These are phyloP conservation scores for Lagodon rhomboides DNA, from an alignment of 2,797 vertebrate species.

Conservation along the genomic window DNA sequence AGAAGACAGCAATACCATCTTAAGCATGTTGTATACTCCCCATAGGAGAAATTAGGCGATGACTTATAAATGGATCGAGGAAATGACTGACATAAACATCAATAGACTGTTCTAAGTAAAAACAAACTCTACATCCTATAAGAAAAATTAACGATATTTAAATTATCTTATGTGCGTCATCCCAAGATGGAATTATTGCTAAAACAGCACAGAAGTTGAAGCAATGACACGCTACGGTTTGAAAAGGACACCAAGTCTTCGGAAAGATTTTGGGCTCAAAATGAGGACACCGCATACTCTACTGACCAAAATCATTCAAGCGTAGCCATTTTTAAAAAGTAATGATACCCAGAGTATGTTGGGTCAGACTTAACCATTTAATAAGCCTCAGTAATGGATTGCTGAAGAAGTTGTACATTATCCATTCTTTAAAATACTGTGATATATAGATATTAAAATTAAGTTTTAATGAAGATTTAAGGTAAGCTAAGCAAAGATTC, in stretches of 20 bases:
- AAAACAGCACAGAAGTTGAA: neutral
- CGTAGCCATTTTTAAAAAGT: conserved; percentile 12
- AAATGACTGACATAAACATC: conserved; percentile 5
- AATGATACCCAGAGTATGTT: conserved; percentile 22
- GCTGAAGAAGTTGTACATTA: neutral
- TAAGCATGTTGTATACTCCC: conserved; percentile 4
- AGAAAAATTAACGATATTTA: neutral
- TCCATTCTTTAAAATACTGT: neutral
- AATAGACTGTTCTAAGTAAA: neutral
- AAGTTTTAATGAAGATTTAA: neutral
- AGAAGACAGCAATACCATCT: neutral
- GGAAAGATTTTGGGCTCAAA: conserved; percentile 14
- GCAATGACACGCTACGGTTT: neutral
- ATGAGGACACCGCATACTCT: conserved; percentile 30
- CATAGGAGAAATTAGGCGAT: conserved; percentile 13
- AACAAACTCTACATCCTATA: neutral
- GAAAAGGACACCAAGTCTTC: neutral
- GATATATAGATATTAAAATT: neutral
- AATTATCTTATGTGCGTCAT: neutral
- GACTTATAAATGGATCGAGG: neutral
- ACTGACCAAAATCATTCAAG: conserved; percentile 27
- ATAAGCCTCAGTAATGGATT: conserved; percentile 1
- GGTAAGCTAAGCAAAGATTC: neutral
- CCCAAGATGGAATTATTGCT: neutral
- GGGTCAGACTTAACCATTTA: conserved; percentile 19